phyloP scores from a whole-genome alignment of 2,113 vertebrate species.

The Laticauda laticaudata region DNA sequence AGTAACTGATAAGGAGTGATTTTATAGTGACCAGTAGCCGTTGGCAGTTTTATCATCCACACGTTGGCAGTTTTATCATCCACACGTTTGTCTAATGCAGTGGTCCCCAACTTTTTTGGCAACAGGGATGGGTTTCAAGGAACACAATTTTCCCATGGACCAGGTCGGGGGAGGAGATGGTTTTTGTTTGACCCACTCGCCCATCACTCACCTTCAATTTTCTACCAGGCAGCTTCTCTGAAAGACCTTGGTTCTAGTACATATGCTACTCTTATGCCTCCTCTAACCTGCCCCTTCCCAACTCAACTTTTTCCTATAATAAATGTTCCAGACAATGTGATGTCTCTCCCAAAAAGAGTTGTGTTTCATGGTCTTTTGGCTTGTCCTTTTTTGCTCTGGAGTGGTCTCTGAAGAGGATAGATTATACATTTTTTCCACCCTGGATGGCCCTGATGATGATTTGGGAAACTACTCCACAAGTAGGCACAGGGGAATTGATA shows the following conservation, averaged over 20 bases:
- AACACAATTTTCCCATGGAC: too few species aligned
- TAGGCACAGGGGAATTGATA: neutral
- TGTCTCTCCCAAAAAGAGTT: neutral
- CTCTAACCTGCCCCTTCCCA: neutral
- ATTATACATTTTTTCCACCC: neutral
- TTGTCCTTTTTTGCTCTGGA: neutral
- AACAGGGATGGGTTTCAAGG: too few species aligned
- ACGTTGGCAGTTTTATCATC: neutral
- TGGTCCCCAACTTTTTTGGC: too few species aligned
- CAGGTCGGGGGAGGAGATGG: too few species aligned
- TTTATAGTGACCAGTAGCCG: neutral
- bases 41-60: neutral
- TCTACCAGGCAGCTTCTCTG: neutral
- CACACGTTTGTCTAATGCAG: neutral
- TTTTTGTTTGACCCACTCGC: too few species aligned
- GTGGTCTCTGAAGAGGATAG: neutral
- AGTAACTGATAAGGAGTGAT: neutral
- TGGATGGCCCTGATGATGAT: neutral
- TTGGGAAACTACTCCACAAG: neutral
- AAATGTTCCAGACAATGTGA: neutral
- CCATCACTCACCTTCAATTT: neutral
- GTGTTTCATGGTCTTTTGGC: neutral
- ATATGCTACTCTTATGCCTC: neutral
- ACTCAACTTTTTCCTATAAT: neutral
- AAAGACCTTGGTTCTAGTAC: neutral